These are phyloP conservation scores for Nomada fabriciana DNA, from an alignment of 2,888 invertebrate species.

Conservation along the genomic window DNA sequence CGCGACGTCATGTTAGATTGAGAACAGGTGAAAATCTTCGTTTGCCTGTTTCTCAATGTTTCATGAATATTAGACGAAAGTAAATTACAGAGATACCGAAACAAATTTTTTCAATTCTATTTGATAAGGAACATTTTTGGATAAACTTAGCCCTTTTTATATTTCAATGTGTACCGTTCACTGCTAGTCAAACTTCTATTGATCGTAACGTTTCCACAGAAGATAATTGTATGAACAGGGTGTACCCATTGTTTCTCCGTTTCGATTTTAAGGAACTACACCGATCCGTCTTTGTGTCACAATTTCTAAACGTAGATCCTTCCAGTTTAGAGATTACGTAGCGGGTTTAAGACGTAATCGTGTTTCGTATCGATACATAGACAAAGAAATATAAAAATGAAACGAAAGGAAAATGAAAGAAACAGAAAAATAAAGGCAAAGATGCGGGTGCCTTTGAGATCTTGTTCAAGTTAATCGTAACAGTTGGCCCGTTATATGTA, in stretches of 20 bases:
- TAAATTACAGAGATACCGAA: not conserved
- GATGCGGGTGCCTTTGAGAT: constrained; percentile 67
- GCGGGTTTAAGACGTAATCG: constrained; percentile 32
- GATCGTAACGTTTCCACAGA: constrained; percentile 20
- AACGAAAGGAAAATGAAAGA: constrained; percentile 1
- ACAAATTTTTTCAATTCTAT: constrained; percentile 27
- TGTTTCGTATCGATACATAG: constrained; percentile 17
- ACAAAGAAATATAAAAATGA: constrained; percentile 3
- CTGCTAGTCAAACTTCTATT: constrained; percentile 28
- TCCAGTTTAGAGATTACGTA: constrained; percentile 37
- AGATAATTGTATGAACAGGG: not conserved
- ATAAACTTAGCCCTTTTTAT: constrained; percentile 22
- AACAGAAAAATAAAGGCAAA: constrained; percentile 22
- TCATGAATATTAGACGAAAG: not conserved
- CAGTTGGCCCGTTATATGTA: constrained; percentile 63
- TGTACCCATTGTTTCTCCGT: constrained; percentile 14
- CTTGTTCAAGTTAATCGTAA: constrained; percentile 72
- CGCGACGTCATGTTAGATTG: constrained; percentile 3
- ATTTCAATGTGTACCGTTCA: constrained; percentile 31
- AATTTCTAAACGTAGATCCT: constrained; percentile 37
- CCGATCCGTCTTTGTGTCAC: constrained; percentile 28
- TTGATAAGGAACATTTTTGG: constrained; percentile 27
- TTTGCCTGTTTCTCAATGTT: not conserved
- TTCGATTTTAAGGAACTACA: constrained; percentile 21
- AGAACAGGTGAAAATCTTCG: not conserved